These are phyloP conservation scores for Pelochelys cantorii DNA, from an alignment of 2,797 vertebrate species.

Conservation along the genomic window DNA sequence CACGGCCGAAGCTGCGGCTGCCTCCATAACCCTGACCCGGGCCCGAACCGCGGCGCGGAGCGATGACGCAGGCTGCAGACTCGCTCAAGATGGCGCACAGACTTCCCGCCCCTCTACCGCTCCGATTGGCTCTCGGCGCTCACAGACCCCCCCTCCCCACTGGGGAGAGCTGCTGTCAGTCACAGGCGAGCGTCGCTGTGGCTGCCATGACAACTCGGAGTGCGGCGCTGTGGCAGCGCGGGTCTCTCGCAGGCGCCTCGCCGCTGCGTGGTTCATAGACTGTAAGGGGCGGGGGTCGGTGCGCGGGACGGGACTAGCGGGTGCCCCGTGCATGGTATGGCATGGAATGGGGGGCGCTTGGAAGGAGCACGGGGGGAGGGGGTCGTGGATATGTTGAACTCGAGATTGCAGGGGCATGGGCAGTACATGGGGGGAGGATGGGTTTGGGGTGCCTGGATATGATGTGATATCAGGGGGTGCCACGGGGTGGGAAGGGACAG, in stretches of 20 bases:
- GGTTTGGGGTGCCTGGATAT: no score
- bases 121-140: neutral
- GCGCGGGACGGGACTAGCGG: neutral
- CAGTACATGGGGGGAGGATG: no score
- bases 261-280: slow-evolving; percentile 22
- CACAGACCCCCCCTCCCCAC: rapidly evolving
- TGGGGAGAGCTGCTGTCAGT: neutral
- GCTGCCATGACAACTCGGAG: neutral
- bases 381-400: no score
- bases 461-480: no score
- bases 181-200: rapidly evolving
- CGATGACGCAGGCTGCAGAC: rapidly evolving
- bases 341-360: no score
- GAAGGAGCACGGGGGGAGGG: no score
- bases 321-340: no score
- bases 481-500: no score
- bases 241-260: neutral
- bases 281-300: neutral
- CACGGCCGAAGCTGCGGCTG: rapidly evolving
- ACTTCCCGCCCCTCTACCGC: rapidly evolving
- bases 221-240: neutral
- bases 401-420: no score
- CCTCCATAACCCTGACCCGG: neutral
- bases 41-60: rapidly evolving
- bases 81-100: rapidly evolving